These are phyloP conservation scores for Drosophila koepferae DNA, from an alignment of 2,888 invertebrate genomes.

Conservation along the genomic window DNA sequence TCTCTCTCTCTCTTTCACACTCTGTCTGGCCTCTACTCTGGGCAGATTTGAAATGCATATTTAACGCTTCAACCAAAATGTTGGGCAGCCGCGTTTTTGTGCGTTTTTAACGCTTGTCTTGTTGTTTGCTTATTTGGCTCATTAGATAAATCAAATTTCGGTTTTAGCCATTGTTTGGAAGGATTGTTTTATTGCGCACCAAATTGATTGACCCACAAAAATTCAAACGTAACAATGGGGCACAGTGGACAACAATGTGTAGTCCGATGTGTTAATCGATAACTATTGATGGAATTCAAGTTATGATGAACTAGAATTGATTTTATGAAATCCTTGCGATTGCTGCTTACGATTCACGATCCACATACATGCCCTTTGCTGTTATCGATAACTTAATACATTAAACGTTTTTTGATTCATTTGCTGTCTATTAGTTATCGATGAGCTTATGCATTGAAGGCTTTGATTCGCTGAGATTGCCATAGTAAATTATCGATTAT, in stretches of 20 bases:
- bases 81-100: constrained; percentile 6
- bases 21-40: neutral
- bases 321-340: neutral
- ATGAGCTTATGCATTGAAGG: neutral
- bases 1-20: neutral
- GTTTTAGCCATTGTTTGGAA: constrained; percentile 31
- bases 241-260: neutral
- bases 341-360: neutral
- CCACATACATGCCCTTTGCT: neutral
- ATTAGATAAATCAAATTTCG: constrained; percentile 49
- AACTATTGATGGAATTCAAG: neutral
- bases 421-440: neutral
- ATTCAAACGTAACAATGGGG: constrained; percentile 21
- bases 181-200: constrained; percentile 57
- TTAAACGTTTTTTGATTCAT: neutral
- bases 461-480: neutral
- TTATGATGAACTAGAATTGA: no score
- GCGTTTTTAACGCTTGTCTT: constrained; percentile 15
- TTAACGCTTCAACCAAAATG: constrained; percentile 25
- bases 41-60: constrained; percentile 35
- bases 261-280: neutral
- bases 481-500: neutral
- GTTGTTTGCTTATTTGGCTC: constrained; percentile 43
- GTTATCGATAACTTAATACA: neutral
- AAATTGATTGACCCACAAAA: constrained; percentile 65